These are phyloP conservation scores for Pleuronectes platessa DNA, from an alignment of 2,113 vertebrate genomes.

Conservation along the genomic window DNA sequence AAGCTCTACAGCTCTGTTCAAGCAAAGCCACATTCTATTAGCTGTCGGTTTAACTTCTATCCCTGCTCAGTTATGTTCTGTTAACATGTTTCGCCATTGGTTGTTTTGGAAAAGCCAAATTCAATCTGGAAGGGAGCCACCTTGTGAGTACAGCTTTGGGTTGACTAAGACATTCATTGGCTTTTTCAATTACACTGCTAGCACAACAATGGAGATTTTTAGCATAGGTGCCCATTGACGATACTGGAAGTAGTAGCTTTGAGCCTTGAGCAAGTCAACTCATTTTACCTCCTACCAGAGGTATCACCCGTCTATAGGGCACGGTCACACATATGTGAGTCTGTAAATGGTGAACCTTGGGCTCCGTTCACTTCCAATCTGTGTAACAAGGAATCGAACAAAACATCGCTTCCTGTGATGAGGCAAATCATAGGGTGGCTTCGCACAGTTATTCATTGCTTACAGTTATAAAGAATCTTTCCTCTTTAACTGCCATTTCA, in stretches of 20 bases:
- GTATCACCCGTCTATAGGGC: no score
- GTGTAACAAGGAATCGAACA: no score
- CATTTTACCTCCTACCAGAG: no score
- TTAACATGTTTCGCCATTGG: not conserved
- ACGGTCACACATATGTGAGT: no score
- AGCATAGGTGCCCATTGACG: not conserved
- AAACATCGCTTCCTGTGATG: no score
- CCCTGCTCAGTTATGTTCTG: slow-evolving; percentile 2
- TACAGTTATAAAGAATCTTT: not conserved
- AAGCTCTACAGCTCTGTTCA: slow-evolving; percentile 29
- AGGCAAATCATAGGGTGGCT: no score
- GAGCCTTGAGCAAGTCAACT: not conserved
- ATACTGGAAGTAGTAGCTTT: not conserved
- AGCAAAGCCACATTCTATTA: slow-evolving; percentile 17
- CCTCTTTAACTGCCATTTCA: not conserved
- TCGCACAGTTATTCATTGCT: no score
- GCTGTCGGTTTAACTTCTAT: slow-evolving; percentile 6
- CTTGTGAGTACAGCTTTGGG: not conserved
- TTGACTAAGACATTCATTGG: not conserved
- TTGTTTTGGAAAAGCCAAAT: slow-evolving; percentile 11
- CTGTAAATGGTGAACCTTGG: no score
- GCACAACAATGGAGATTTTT: not conserved
- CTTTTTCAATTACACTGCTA: not conserved
- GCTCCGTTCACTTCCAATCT: no score
- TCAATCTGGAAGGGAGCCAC: not conserved